These are phyloP conservation scores for Sprattus sprattus DNA, from an alignment of 2,113 vertebrate genomes.

Conservation along the genomic window DNA sequence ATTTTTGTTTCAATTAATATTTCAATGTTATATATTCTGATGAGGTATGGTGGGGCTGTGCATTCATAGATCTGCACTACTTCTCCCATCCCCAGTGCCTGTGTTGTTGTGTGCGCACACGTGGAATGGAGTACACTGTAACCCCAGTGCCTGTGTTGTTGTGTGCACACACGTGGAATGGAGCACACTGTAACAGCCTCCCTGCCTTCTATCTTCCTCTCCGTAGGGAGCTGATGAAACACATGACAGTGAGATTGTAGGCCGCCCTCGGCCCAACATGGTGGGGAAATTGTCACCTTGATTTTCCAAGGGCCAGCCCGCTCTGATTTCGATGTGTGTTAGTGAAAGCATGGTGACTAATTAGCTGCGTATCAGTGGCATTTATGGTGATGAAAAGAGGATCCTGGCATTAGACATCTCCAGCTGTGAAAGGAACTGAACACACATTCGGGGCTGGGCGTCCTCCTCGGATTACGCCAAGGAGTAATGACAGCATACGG, in stretches of 20 bases:
- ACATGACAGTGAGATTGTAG: slow-evolving; percentile 25
- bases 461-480: slow-evolving; percentile 18
- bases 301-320: slow-evolving; percentile 16
- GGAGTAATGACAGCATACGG: slow-evolving; percentile 27
- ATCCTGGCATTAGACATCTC: slow-evolving; percentile 21
- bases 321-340: slow-evolving; percentile 20
- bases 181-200: not conserved
- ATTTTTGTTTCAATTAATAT: not conserved
- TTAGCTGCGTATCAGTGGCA: slow-evolving; percentile 29
- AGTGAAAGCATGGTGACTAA: slow-evolving; percentile 19
- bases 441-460: slow-evolving; percentile 14
- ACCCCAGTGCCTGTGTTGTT: not conserved
- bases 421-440: slow-evolving; percentile 25
- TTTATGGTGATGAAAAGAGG: slow-evolving; percentile 28
- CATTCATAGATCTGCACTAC: not conserved
- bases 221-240: slow-evolving; percentile 39
- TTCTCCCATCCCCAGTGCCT: not conserved
- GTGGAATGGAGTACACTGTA: not conserved
- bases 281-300: slow-evolving; percentile 35
- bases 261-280: slow-evolving; percentile 10
- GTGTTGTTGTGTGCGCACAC: not conserved
- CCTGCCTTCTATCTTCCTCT: not conserved
- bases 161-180: not conserved
- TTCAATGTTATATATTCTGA: not conserved
- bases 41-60: not conserved